phyloP scores from a whole-genome alignment of 2,797 vertebrate species.

The Leptoclinus maculatus region DNA sequence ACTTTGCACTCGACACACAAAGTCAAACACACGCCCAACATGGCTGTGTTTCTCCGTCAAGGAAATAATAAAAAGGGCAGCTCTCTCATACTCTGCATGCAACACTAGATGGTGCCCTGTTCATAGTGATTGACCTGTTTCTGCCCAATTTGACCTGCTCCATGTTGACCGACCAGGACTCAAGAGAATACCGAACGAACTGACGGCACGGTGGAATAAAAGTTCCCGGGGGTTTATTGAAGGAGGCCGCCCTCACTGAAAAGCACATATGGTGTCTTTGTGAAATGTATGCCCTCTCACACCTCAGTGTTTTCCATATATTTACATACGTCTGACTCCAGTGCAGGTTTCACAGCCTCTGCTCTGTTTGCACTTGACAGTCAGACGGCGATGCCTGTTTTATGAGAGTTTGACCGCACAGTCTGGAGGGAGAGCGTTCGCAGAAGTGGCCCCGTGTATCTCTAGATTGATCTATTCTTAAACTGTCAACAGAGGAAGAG shows the following conservation, averaged over 20 bases:
- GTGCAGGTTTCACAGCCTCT: conserved; percentile 4
- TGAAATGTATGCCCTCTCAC: conserved; percentile 62
- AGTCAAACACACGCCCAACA: conserved; percentile 10
- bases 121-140: conserved; percentile 71
- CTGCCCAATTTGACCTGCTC: conserved; percentile 59
- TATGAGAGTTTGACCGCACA: conserved; percentile 6
- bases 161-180: background rate
- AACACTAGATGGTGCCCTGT: conserved; percentile 82
- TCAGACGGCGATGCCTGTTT: conserved; percentile 12
- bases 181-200: background rate
- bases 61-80: background rate
- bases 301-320: conserved; percentile 58
- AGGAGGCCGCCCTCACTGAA: background rate
- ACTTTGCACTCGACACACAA: background rate
- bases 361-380: conserved; percentile 17
- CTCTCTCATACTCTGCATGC: conserved; percentile 56
- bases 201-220: background rate
- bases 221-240: background rate
- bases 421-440: background rate
- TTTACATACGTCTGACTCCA: conserved; percentile 58
- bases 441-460: background rate
- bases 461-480: conserved; percentile 37
- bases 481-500: conserved; percentile 45
- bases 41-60: background rate
- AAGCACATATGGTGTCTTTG: conserved; percentile 16